Percentiles rank a stretch among this genome's conserved stretches.
These are phyloP conservation scores for Pomacea maculata DNA, from an alignment of 1,140 invertebrate species.

Conservation along the genomic window DNA sequence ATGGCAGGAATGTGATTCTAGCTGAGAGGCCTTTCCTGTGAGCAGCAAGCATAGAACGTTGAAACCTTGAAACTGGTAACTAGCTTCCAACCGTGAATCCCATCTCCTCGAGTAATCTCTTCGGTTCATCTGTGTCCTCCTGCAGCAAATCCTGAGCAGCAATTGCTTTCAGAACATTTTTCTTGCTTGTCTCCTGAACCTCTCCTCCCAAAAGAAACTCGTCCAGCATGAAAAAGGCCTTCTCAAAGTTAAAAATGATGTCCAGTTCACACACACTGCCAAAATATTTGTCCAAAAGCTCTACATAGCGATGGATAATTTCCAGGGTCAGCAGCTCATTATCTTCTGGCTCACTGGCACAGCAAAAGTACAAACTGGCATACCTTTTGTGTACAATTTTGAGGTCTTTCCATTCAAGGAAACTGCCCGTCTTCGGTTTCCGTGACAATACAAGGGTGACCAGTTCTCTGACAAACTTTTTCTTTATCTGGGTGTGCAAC, in stretches of 20 bases:
- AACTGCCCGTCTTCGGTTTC: conserved; percentile 99
- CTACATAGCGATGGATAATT: conserved; percentile 98
- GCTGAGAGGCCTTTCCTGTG: too few relatives aligned
- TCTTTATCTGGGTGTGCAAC: conserved; percentile 79
- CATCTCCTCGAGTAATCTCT: conserved; percentile 39
- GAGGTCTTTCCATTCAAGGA: conserved; percentile 98
- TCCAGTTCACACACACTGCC: conserved; percentile 99
- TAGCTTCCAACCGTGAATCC: conserved; percentile 36
- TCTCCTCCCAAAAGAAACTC: conserved; percentile 97
- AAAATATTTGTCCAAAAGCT: conserved; percentile 99
- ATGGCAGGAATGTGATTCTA: too few relatives aligned
- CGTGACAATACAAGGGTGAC: conserved; percentile 96
- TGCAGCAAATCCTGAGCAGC: conserved; percentile 97
- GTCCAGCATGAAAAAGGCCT: conserved; percentile 97
- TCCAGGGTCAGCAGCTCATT: conserved; percentile 97
- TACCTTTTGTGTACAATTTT: conserved; percentile 99
- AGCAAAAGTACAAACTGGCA: conserved; percentile 99
- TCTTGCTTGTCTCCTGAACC: conserved; percentile 99
- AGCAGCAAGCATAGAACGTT: too few relatives aligned
- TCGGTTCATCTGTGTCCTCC: conserved; percentile 81
- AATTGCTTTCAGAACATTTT: conserved; percentile 98
- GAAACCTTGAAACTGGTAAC: not conserved
- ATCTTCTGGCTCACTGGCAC: conserved; percentile 97
- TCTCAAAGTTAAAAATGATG: conserved; percentile 99
- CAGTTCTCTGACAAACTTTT: conserved; percentile 97